Conservation (phyloP, 2,888 invertebrate species). For the Heliconius aoede region DNA sequence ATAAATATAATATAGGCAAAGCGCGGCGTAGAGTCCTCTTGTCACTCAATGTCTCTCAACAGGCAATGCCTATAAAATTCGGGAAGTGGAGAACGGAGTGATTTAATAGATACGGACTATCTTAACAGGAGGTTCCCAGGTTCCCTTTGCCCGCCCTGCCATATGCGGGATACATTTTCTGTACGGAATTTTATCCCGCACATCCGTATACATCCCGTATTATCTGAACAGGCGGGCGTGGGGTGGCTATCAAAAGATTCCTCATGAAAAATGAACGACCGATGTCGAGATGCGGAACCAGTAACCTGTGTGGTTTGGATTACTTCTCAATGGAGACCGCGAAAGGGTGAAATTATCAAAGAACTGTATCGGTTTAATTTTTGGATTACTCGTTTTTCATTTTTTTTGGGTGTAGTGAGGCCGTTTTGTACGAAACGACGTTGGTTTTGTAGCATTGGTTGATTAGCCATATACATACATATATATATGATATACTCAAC, state of each 20-base stretch:
- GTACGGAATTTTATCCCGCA: neutral
- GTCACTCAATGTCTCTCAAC: too few relatives aligned
- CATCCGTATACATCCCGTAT: conserved; percentile 59
- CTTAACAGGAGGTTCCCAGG: too few relatives aligned
- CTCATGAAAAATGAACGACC: conserved; percentile 80
- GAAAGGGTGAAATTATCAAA: conserved; percentile 40
- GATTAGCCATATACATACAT: too few relatives aligned
- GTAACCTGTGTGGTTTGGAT: conserved; percentile 57
- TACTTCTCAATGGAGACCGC: conserved; percentile 59
- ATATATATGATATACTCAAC: too few relatives aligned
- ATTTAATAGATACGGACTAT: too few relatives aligned
- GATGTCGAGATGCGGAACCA: conserved; percentile 66
- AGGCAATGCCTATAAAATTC: too few relatives aligned
- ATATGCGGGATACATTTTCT: too few relatives aligned
- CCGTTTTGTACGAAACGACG: neutral
- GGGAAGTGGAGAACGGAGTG: too few relatives aligned
- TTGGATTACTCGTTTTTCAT: conserved; percentile 2
- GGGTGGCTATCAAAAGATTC: conserved; percentile 78
- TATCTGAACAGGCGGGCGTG: conserved; percentile 63
- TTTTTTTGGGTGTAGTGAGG: neutral
- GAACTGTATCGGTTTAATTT: conserved; percentile 33
- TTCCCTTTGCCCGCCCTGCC: too few relatives aligned
- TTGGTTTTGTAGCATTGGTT: too few relatives aligned
- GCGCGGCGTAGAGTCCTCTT: neutral
- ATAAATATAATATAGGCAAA: too few relatives aligned